These are phyloP conservation scores for Zaprionus obscuricornis DNA, from an alignment of 2,888 invertebrate species.

Conservation along the genomic window DNA sequence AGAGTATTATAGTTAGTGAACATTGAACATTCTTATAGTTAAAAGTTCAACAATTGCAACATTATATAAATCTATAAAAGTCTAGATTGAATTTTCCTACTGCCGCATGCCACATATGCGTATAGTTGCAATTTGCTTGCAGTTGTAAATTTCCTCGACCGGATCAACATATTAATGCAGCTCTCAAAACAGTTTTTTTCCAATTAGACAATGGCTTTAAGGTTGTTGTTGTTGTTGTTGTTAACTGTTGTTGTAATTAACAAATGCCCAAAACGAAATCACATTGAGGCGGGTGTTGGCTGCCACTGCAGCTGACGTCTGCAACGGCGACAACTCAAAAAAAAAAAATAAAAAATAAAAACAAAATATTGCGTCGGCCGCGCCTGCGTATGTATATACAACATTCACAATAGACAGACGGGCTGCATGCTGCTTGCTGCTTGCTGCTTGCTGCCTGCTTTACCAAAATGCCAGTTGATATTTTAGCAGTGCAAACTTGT, in stretches of 20 bases:
- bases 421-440: constrained; percentile 11
- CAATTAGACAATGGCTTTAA: constrained; percentile 63
- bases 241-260: constrained; percentile 35
- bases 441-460: constrained; percentile 51
- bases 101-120: constrained; percentile 34
- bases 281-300: constrained; percentile 43
- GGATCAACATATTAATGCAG: constrained; percentile 19
- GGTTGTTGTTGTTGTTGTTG: constrained; percentile 31
- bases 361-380: constrained; percentile 42
- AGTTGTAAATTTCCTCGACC: constrained; percentile 26
- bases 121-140: neutral
- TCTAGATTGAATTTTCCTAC: constrained; percentile 18
- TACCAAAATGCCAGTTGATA: constrained; percentile 49
- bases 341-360: no score
- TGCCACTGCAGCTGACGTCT: neutral
- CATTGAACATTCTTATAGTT: no score
- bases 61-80: neutral
- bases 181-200: constrained; percentile 44
- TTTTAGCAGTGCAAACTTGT: constrained; percentile 58
- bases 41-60: no score
- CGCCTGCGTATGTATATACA: constrained; percentile 46
- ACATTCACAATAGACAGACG: constrained; percentile 45
- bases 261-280: constrained; percentile 42
- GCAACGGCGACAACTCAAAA: constrained; percentile 1
- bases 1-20: no score